Conservation (phyloP, 2,797 vertebrate genomes). For the Gila robusta region DNA sequence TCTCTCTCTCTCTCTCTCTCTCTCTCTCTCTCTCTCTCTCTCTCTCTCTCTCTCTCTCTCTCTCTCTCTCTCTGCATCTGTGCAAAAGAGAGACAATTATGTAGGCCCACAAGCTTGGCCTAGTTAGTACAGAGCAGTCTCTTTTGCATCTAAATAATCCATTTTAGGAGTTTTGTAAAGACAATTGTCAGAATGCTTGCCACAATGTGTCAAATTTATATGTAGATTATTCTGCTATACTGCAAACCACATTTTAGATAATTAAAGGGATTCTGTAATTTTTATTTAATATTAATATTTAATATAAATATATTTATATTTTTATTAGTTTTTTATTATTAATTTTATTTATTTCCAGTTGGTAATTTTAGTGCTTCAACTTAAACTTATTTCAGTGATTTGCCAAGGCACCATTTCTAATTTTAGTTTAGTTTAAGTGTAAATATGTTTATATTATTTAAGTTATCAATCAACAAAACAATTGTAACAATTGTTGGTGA, state of each 20-base stretch:
- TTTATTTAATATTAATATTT: not conserved
- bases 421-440: too few species aligned
- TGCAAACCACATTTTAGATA: not conserved
- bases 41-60: too few species aligned
- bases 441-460: not conserved
- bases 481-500: too few species aligned
- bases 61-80: conserved; percentile 41
- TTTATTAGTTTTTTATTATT: not conserved
- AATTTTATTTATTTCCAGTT: not conserved
- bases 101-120: conserved; percentile 15
- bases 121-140: conserved; percentile 5
- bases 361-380: too few species aligned
- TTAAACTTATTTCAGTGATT: too few species aligned
- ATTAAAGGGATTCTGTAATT: not conserved
- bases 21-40: too few species aligned
- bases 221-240: not conserved
- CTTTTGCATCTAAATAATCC: not conserved
- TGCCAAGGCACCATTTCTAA: too few species aligned
- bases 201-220: not conserved
- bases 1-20: not conserved
- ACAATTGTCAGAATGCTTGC: not conserved
- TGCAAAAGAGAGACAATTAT: not conserved
- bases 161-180: not conserved
- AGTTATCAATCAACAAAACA: not conserved
- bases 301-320: not conserved